phyloP scores from a whole-genome alignment of 2,888 invertebrate species.

The Neoitamus cyanurus region DNA sequence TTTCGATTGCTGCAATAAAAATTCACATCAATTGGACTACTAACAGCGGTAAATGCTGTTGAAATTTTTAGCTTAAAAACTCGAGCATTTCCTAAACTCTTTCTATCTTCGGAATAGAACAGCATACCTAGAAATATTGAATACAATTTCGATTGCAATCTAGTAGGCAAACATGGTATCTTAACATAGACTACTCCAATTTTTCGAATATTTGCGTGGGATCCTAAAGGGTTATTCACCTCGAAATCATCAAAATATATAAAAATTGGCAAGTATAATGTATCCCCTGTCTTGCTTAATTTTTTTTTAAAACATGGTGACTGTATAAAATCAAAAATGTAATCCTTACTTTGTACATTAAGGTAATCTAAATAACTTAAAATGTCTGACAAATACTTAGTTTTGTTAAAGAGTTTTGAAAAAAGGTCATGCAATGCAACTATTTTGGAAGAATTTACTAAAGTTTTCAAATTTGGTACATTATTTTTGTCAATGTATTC shows the following conservation, averaged over 20 bases:
- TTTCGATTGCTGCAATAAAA: neutral
- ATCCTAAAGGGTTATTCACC: neutral
- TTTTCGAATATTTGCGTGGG: neutral
- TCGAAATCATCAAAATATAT: neutral
- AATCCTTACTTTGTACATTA: neutral
- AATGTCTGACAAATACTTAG: neutral
- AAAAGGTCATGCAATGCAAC: neutral
- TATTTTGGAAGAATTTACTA: neutral
- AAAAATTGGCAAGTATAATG: neutral
- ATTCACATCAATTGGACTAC: neutral
- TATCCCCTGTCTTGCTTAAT: neutral
- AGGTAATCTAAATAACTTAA: neutral
- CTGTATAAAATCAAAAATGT: neutral
- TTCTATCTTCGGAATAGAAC: conserved; percentile 4
- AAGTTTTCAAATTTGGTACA: neutral
- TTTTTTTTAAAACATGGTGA: neutral
- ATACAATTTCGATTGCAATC: neutral
- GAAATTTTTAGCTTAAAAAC: neutral
- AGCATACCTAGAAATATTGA: neutral
- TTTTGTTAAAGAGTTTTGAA: neutral
- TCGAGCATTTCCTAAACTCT: neutral
- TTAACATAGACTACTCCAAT: conserved; percentile 20
- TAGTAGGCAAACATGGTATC: neutral
- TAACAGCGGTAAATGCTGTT: neutral
- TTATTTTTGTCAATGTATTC: neutral